phyloP scores from a whole-genome alignment of 2,888 invertebrate genomes.

The Gastracanthus pulcherrimus region DNA sequence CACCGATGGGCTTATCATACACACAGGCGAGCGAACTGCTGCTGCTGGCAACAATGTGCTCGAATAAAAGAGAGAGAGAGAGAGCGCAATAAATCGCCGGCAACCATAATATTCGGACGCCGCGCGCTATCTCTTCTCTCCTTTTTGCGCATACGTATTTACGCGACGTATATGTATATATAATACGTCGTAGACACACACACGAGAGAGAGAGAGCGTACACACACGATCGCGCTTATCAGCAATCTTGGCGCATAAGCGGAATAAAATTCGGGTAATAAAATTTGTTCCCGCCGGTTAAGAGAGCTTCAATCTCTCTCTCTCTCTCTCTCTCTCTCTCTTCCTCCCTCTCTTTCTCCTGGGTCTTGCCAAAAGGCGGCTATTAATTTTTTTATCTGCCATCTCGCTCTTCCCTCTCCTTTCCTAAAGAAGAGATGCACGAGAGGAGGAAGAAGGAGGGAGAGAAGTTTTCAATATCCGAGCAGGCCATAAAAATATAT shows the following conservation, averaged over 20 bases:
- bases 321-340: constrained; percentile 53
- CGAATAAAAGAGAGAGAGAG: constrained; percentile 1
- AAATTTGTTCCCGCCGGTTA: constrained; percentile 77
- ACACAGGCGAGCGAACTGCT: background rate
- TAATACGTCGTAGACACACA: constrained; percentile 7
- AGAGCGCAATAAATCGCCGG: constrained; percentile 38
- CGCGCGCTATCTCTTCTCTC: constrained; percentile 9
- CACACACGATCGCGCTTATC: too few species aligned
- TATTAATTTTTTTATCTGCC: constrained; percentile 76
- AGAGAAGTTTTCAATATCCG: constrained; percentile 56
- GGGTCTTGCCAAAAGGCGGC: constrained; percentile 74
- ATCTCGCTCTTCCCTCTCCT: constrained; percentile 61
- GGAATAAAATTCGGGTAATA: constrained; percentile 76
- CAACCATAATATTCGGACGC: constrained; percentile 48
- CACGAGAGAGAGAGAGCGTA: too few species aligned
- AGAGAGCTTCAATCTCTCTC: constrained; percentile 57
- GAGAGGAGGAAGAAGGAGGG: background rate
- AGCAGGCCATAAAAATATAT: constrained; percentile 47
- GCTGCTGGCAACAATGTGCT: constrained; percentile 35
- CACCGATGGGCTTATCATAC: background rate
- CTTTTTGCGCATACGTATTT: constrained; percentile 6
- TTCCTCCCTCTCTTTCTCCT: too few species aligned
- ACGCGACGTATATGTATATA: background rate
- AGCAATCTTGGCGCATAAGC: constrained; percentile 66
- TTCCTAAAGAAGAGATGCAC: background rate